These are phyloP conservation scores for Eptesicus fuscus DNA, from an alignment of 2,113 vertebrate species.

Conservation along the genomic window DNA sequence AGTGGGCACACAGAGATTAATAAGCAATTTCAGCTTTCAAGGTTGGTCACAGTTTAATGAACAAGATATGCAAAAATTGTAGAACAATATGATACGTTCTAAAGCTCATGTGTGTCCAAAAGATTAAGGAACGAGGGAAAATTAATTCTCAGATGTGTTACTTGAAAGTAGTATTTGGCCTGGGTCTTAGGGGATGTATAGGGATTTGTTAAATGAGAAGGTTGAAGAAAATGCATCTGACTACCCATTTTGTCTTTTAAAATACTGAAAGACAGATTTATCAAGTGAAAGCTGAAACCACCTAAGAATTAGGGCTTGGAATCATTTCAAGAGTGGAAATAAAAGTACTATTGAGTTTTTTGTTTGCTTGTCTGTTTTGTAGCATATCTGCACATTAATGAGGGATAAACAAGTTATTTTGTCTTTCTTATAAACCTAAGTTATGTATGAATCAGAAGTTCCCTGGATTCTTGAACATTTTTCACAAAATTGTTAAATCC, in stretches of 20 bases:
- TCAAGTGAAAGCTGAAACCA: not conserved
- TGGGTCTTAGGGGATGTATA: not conserved
- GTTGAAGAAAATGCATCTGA: not conserved
- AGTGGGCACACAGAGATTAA: not conserved
- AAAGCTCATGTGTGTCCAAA: not conserved
- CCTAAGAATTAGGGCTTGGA: not conserved
- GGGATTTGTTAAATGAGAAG: not conserved
- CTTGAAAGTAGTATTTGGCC: not conserved
- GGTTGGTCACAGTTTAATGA: not conserved
- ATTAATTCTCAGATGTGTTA: not conserved
- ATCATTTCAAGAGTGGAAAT: not conserved
- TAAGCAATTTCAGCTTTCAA: not conserved
- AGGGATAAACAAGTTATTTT: not conserved
- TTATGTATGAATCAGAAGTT: not conserved
- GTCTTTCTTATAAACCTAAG: not conserved
- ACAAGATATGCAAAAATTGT: not conserved
- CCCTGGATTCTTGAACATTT: not conserved
- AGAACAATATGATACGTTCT: not conserved
- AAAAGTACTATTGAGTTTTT: not conserved
- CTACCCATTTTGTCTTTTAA: not conserved
- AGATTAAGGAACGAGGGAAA: not conserved
- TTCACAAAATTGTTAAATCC: not conserved
- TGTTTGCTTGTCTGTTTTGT: not conserved
- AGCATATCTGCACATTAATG: not conserved
- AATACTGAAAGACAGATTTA: not conserved